Conservation (phyloP, 2,113 vertebrate species). For the Physeter macrocephalus region DNA sequence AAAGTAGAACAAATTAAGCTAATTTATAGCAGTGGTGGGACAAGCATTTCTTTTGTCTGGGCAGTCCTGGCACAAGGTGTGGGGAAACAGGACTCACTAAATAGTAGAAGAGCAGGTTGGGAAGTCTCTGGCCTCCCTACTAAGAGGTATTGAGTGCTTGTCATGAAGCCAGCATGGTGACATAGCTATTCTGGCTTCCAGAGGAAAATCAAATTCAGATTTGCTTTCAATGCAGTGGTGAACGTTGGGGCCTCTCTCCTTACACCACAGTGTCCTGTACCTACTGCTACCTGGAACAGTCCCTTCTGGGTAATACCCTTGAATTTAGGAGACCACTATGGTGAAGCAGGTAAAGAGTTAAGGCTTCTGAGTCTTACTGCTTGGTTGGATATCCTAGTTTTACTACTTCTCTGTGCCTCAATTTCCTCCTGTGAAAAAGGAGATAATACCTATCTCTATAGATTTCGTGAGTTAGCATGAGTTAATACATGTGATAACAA, state of each 20-base stretch:
- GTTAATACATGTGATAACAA: background rate
- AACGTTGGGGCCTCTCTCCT: no score
- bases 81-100: background rate
- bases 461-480: background rate
- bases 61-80: background rate
- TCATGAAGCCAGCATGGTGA: background rate
- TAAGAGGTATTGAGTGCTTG: background rate
- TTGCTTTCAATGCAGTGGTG: background rate
- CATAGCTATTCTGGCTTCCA: background rate
- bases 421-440: background rate
- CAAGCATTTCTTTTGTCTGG: background rate
- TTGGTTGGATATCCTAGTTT: background rate
- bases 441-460: background rate
- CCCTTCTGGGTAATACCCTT: background rate
- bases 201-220: background rate
- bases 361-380: background rate
- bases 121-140: background rate
- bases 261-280: fast-evolving
- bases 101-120: background rate
- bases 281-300: background rate
- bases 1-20: background rate
- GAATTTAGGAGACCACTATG: background rate
- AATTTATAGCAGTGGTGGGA: background rate
- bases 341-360: background rate
- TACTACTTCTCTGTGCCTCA: background rate